Evolutionary conservation across 2,888 invertebrate genomes (phyloP), one percentile per base, ranked within the genome.

Genomic region (Synanthedon vespiformis): DNA sequence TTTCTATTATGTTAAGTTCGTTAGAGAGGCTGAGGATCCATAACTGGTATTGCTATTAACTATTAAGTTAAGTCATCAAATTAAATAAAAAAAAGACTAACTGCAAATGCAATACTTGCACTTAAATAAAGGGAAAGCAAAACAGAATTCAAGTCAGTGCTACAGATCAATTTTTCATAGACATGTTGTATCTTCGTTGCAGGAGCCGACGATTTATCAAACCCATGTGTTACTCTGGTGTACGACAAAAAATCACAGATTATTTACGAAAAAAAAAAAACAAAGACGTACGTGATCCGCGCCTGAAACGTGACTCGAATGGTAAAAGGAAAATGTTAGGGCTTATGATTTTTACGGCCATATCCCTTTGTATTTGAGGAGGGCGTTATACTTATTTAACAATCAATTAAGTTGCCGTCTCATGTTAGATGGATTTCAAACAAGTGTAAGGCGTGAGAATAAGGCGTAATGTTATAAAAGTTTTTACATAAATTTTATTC

Each of bases 181-280:
- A 73, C 52, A 55, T 53, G 51, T 53, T 56, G 53, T 53, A 52
- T 64, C 61, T 61, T 60, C 57, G 62, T 61, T 64, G 61, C 64
- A 63, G 65, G 69, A 69, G 66, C 65, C 60, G 58, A 67, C 75
- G 65, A 83, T 84, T 78, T 77, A 77, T 82, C 80, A 81, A 62
- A 59, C 65, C 61, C 73, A 76, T 75, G 64, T 78, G 76, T 74
- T 74, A 65, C 71, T 22, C 22, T 64, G 64, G 63, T 55, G 61
- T 60, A 64, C 69, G 74, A 70, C 68, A 71, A 74, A 71, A 56
- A 53, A 70, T 70, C 65, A 67, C 63, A 73, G 73, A 81, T 77
- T 74, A 77, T 69, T 68, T 63, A 65, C 67, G 67, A 70, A 56
- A n/a, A 40, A 72, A 73, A 71, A 72, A 72, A 73, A 74, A 74